Conservation (phyloP, 2,113 vertebrate species). For the Pituophis catenifer region DNA sequence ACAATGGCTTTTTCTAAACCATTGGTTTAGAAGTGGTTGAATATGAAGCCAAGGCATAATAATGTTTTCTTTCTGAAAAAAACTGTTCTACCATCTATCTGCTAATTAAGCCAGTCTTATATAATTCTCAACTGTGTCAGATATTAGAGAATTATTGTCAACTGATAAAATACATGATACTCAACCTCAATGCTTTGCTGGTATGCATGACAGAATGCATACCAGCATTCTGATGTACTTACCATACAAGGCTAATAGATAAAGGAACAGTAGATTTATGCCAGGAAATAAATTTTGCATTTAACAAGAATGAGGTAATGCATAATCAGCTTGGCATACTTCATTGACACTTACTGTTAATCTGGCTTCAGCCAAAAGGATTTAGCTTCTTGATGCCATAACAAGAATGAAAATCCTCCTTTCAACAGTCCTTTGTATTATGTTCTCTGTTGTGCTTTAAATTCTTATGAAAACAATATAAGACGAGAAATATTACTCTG, state of each 20-base stretch:
- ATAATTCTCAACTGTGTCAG: conserved; percentile 26
- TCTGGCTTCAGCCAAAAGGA: background rate
- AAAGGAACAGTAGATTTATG: background rate
- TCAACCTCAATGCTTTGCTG: background rate
- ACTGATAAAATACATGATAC: background rate
- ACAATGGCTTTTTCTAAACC: background rate
- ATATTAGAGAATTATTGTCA: conserved; percentile 10
- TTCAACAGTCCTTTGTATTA: background rate
- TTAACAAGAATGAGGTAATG: background rate
- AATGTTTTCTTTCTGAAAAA: conserved; percentile 21
- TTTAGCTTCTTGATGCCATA: background rate
- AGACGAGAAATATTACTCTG: background rate
- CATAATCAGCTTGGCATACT: background rate
- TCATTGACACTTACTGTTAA: background rate
- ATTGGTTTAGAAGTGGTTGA: background rate
- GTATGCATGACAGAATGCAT: background rate
- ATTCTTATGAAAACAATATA: background rate
- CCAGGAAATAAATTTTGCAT: background rate
- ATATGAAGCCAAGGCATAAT: conserved; percentile 14
- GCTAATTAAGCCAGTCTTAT: background rate
- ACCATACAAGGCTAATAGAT: background rate
- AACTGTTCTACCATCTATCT: conserved; percentile 11
- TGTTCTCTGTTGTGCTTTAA: background rate
- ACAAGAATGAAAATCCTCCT: background rate
- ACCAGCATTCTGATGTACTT: background rate